Evolutionary conservation across 2,888 invertebrate genomes (phyloP).

Genomic region (Spilosoma lubricipeda): DNA sequence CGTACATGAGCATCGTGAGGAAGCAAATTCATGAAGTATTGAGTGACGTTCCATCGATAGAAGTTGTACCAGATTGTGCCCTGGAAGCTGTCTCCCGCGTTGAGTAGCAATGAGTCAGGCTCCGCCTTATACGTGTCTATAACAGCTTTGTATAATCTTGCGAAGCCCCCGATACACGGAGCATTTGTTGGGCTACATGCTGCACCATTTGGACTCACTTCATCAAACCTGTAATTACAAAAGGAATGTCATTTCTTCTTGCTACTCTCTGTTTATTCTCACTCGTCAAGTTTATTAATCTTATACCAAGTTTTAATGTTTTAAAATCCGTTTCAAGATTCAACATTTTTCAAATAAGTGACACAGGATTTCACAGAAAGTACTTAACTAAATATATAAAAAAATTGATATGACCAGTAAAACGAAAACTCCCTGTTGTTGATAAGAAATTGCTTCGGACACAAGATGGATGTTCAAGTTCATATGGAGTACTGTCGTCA

Average conservation of each 20-base stretch:
- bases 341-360: no score
- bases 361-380: no score
- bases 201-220: conserved; percentile 85
- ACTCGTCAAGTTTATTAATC: background rate
- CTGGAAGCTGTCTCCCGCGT: conserved; percentile 90
- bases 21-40: conserved; percentile 91
- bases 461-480: no score
- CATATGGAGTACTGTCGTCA: no score
- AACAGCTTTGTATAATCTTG: conserved; percentile 88
- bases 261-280: background rate
- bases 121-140: conserved; percentile 77
- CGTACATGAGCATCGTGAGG: conserved; percentile 92
- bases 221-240: conserved; percentile 84
- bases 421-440: no score
- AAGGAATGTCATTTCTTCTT: background rate
- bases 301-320: no score
- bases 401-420: no score
- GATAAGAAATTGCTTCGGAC: no score
- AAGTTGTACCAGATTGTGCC: conserved; percentile 92
- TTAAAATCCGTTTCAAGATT: no score
- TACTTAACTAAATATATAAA: no score
- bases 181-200: conserved; percentile 80
- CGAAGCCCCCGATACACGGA: conserved; percentile 90
- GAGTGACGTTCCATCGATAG: conserved; percentile 90
- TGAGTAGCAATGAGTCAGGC: conserved; percentile 88